Percentiles rank a stretch among this genome's conserved stretches.
Conservation (phyloP, 2,888 invertebrate genomes). For the Orgyia antiqua region DNA sequence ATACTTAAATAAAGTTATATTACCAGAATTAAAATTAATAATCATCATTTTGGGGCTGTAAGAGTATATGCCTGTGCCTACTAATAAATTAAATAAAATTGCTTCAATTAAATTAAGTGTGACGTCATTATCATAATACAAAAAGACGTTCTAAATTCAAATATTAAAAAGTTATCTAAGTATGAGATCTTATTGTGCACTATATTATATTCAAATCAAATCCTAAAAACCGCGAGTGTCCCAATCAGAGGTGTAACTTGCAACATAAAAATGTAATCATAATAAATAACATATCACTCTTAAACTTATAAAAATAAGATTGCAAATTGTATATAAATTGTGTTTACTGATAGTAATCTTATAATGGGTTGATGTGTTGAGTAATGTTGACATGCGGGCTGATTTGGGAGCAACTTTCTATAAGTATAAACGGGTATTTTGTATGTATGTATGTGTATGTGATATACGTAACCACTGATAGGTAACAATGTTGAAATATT, state of each 20-base stretch:
- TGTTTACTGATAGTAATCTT: slow-evolving; percentile 20
- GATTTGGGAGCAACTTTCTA: slow-evolving; percentile 73
- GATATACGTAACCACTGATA: slow-evolving; percentile 36
- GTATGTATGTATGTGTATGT: slow-evolving; percentile 34
- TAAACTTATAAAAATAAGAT: slow-evolving; percentile 13
- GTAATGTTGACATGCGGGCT: slow-evolving; percentile 58
- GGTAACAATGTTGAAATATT: slow-evolving; percentile 35
- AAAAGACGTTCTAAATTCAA: slow-evolving; percentile 1
- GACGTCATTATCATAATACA: too few relatives aligned
- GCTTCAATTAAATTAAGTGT: too few relatives aligned
- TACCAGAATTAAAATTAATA: too few relatives aligned
- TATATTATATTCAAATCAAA: slow-evolving; percentile 41
- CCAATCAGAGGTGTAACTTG: slow-evolving; percentile 25
- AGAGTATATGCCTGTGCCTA: too few relatives aligned
- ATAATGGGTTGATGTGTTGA: slow-evolving; percentile 37
- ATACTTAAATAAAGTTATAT: too few relatives aligned
- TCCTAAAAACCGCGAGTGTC: slow-evolving; percentile 33
- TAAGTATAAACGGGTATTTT: slow-evolving; percentile 54
- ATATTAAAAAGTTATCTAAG: slow-evolving; percentile 18
- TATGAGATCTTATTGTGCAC: slow-evolving; percentile 24
- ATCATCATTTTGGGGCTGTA: too few relatives aligned
- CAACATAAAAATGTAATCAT: slow-evolving; percentile 7
- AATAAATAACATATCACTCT: slow-evolving; percentile 6
- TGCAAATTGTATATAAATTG: slow-evolving; percentile 15
- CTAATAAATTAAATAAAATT: too few relatives aligned